Evolutionary conservation across 2,888 invertebrate species (phyloP).

Genomic region (Falcaria lacertinaria): DNA sequence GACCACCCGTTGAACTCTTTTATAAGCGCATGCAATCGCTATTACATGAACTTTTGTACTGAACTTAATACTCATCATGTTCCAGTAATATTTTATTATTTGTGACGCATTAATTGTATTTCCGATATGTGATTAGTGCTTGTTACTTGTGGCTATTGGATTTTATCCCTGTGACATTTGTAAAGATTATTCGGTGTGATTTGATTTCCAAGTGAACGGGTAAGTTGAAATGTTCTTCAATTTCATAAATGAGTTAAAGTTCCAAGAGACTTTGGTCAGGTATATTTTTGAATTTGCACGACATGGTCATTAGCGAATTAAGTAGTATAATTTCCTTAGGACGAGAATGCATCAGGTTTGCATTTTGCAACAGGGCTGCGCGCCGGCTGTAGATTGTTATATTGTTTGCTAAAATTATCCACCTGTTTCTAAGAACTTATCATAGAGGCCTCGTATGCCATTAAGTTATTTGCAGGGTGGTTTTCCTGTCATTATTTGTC

Average conservation of each 20-base stretch:
- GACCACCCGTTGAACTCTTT: constrained; percentile 51
- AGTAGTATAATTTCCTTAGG: constrained; percentile 24
- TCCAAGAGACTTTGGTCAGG: neutral
- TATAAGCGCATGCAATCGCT: constrained; percentile 15
- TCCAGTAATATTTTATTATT: constrained; percentile 10
- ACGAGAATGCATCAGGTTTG: constrained; percentile 18
- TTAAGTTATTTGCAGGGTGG: constrained; percentile 7
- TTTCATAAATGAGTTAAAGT: neutral
- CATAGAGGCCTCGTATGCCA: constrained; percentile 16
- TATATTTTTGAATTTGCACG: constrained; percentile 16
- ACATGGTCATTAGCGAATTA: constrained; percentile 10
- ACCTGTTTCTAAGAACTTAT: constrained; percentile 36
- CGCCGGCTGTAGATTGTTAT: constrained; percentile 17
- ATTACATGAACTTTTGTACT: constrained; percentile 7
- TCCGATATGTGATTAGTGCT: constrained; percentile 29
- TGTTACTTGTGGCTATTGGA: constrained; percentile 19
- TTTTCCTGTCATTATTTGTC: neutral
- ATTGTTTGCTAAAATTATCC: constrained; percentile 35
- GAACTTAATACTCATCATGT: constrained; percentile 12
- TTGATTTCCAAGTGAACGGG: constrained; percentile 20
- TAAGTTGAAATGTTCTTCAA: constrained; percentile 13
- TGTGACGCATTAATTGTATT: constrained; percentile 14
- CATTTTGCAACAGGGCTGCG: constrained; percentile 21
- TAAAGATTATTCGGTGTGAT: constrained; percentile 15
- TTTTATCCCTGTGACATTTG: constrained; percentile 26